A percentile compares a stretch with the other conserved stretches of the same genome.
Conservation (phyloP, 2,113 vertebrate species). For the Rynchops niger region DNA sequence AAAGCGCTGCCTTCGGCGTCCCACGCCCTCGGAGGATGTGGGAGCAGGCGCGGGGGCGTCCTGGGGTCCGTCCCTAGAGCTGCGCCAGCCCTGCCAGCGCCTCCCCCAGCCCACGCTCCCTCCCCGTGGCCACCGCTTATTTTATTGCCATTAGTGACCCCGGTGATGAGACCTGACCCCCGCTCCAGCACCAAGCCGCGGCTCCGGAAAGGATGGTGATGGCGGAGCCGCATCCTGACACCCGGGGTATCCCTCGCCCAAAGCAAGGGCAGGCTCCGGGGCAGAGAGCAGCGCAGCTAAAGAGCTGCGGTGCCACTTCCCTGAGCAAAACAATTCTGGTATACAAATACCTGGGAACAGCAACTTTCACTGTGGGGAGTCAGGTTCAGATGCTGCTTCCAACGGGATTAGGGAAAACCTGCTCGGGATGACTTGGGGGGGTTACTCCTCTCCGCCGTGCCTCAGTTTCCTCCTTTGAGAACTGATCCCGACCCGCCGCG, state of each 20-base stretch:
- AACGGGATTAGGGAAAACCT: background rate
- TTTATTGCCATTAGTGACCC: accelerated
- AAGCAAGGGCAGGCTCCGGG: accelerated
- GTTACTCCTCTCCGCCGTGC: accelerated
- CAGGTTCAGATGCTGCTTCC: background rate
- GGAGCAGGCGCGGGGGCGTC: accelerated
- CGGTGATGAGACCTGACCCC: accelerated
- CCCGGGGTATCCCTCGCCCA: accelerated
- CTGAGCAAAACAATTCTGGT: background rate
- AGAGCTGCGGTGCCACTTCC: background rate
- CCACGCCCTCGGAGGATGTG: accelerated
- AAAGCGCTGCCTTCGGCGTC: background rate
- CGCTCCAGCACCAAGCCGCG: accelerated
- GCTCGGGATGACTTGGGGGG: accelerated
- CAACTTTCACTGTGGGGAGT: background rate
- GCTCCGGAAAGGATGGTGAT: background rate
- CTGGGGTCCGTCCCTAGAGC: background rate
- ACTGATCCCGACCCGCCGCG: accelerated
- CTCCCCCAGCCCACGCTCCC: no score
- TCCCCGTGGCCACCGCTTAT: no score
- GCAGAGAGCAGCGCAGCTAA: accelerated
- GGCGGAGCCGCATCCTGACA: accelerated
- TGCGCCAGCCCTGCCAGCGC: background rate
- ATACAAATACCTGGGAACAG: background rate
- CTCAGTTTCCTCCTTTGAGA: background rate